phyloP scores from a whole-genome alignment of 2,888 invertebrate genomes.

The Thecophora atra region DNA sequence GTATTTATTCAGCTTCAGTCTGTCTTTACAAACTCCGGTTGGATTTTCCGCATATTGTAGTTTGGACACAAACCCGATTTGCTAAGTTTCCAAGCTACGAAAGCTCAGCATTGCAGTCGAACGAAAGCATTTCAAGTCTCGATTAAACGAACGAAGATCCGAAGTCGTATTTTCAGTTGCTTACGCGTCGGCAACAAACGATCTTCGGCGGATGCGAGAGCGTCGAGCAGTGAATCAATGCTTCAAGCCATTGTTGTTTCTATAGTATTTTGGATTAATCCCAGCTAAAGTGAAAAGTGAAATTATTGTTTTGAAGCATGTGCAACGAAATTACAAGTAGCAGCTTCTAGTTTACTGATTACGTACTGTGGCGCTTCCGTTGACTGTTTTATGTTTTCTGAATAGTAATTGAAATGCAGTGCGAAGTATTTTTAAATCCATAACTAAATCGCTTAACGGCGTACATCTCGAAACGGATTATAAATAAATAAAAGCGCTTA shows the following conservation, averaged over 20 bases:
- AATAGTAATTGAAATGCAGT: too few relatives aligned
- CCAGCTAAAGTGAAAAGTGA: slow-evolving; percentile 8
- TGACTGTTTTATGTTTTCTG: too few relatives aligned
- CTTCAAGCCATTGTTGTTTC: not conserved
- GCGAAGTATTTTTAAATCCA: too few relatives aligned
- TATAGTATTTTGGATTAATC: not conserved
- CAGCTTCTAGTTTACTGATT: slow-evolving; percentile 14
- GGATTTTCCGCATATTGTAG: not conserved
- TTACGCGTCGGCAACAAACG: slow-evolving; percentile 11
- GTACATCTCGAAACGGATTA: too few relatives aligned
- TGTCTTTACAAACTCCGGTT: too few relatives aligned
- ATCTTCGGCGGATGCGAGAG: slow-evolving; percentile 25
- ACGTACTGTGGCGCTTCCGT: too few relatives aligned
- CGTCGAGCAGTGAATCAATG: not conserved
- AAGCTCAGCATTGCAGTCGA: not conserved
- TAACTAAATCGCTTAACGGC: too few relatives aligned
- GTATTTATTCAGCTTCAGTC: too few relatives aligned
- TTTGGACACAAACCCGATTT: not conserved
- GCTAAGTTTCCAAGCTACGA: not conserved
- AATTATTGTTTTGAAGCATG: slow-evolving; percentile 12
- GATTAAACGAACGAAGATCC: not conserved
- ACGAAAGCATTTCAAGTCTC: not conserved
- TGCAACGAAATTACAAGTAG: slow-evolving; percentile 31
- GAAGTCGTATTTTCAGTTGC: slow-evolving; percentile 21
- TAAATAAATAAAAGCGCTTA: too few relatives aligned